Evolutionary conservation across 2,797 vertebrate genomes (phyloP), one percentile per base, ranked within the genome.

Genomic region (Phylloscopus collybita): DNA sequence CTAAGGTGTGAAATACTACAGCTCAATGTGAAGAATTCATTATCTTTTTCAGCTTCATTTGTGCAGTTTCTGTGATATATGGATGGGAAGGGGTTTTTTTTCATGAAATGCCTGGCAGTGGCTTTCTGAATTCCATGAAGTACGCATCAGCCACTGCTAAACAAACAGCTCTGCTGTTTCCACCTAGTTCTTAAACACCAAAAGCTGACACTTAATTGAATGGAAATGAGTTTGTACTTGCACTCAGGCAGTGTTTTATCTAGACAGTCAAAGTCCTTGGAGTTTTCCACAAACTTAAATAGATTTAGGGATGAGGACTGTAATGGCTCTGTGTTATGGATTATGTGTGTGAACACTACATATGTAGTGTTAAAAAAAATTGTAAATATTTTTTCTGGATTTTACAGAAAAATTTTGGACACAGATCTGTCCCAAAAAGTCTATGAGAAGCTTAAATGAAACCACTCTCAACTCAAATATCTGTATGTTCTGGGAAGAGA

Each of bases 161-260:
- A 90, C 47, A 90, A 91, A 86, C 26, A 80, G n/a, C 18, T 91
- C n/a, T 83, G 22, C 38, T 83, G 16, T 74, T 56, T 94, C 87
- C 61, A 80, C 25, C 47, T 86, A 42, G 21, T 86, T 84, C 75
- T 76, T 70, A 70, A 73, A 88, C 45, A 73, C 40, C 61, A 50
- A 59, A 86, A 81, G 5, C 51, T 91, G 80, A 60, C 32, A 21
- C 11, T 72, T 80, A 56, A 59, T 20, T 62, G 36, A 75, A 66
- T 90, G 30, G 25, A 94, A 86, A 49, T 53, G 8, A 81, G 11
- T 17, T 86, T 50, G 9, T 6, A 56, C 72, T 88, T 91, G 30
- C 18, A 57, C 21, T 84, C 32, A 30, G 49, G 16, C 32, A 72
- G 36, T 34, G 81, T 19, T 69, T 32, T 3, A 4, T 73, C 60